Conservation (phyloP, 2,888 invertebrate genomes). For the Amphipoea oculea region DNA sequence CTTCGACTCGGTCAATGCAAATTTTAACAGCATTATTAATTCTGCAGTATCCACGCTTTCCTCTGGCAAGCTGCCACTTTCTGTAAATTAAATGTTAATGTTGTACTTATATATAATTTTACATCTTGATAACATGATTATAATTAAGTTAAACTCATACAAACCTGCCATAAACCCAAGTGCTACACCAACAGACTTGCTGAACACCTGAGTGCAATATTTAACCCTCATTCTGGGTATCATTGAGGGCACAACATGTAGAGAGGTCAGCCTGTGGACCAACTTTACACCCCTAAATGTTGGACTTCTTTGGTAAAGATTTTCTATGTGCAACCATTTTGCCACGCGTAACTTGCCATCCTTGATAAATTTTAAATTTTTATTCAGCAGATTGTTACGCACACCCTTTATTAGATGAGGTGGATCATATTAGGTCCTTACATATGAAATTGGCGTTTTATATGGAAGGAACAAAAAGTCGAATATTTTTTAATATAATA, state of each 20-base stretch:
- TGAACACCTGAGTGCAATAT: background rate
- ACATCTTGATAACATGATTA: background rate
- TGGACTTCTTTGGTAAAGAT: background rate
- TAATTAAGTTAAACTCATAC: background rate
- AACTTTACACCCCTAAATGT: background rate
- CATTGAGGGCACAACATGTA: background rate
- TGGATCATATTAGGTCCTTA: no score
- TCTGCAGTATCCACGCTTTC: background rate
- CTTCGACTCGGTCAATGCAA: no score
- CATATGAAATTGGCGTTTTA: no score
- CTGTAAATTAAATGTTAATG: background rate
- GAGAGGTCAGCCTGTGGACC: background rate
- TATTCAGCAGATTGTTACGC: slow-evolving; percentile 28
- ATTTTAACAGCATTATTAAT: background rate
- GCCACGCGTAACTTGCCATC: slow-evolving; percentile 2
- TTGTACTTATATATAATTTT: no score
- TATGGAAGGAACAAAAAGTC: no score
- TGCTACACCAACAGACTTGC: background rate
- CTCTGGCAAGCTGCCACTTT: background rate
- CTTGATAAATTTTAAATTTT: slow-evolving; percentile 13
- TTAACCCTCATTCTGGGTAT: no score
- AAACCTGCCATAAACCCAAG: background rate
- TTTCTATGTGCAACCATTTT: slow-evolving; percentile 30
- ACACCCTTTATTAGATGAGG: slow-evolving; percentile 28
- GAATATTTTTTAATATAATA: no score